Evolutionary conservation across 2,113 vertebrate species (phyloP).

Genomic region (Menura novaehollandiae): DNA sequence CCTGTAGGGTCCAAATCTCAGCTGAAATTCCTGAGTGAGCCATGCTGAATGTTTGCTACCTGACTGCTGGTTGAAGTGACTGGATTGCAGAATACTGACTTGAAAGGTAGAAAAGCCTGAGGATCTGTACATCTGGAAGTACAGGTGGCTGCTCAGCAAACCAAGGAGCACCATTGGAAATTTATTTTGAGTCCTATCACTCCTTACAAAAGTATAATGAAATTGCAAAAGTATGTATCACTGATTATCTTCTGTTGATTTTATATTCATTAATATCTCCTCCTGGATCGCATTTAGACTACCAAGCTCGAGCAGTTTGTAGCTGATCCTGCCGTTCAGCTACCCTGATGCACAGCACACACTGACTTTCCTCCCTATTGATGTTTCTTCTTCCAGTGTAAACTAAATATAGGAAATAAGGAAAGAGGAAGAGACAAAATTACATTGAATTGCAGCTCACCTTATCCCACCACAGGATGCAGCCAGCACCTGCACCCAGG

Average conservation of each 20-base stretch:
- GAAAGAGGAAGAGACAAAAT: neutral
- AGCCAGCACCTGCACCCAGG: neutral
- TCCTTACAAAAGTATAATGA: neutral
- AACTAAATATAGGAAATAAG: neutral
- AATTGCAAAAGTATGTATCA: neutral
- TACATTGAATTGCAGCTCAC: neutral
- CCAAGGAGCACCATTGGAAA: neutral
- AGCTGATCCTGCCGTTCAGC: neutral
- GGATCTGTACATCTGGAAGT: constrained; percentile 32
- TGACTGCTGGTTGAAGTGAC: neutral
- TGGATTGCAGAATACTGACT: neutral
- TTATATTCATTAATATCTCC: neutral
- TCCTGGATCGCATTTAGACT: neutral
- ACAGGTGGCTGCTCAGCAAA: constrained; percentile 29
- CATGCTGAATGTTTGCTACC: neutral
- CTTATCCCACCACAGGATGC: neutral
- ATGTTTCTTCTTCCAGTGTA: neutral
- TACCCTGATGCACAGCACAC: neutral
- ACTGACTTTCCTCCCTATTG: neutral
- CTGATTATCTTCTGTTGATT: neutral
- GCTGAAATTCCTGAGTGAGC: constrained; percentile 46
- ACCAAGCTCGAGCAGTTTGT: neutral
- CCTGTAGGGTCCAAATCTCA: constrained; percentile 37
- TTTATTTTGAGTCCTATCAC: neutral
- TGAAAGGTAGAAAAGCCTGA: constrained; percentile 30